phyloP scores from a whole-genome alignment of 2,113 vertebrate genomes.

The Nansenia antarctica region DNA sequence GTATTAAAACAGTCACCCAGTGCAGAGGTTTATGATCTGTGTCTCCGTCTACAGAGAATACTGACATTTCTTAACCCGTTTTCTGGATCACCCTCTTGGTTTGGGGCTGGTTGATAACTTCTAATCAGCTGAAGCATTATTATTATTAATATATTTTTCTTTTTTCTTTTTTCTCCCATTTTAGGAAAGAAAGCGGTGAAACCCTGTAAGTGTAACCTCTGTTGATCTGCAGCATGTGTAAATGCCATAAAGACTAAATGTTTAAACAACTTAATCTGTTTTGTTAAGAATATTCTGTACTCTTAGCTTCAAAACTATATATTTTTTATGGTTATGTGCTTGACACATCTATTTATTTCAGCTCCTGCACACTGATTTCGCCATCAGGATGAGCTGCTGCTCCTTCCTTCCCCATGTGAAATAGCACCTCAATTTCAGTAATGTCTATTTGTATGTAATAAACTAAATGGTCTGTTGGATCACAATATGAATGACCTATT shows the following conservation, averaged over 20 bases:
- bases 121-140: too few relatives aligned
- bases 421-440: constrained; percentile 42
- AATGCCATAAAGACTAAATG: background rate
- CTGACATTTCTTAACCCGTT: too few relatives aligned
- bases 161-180: constrained; percentile 13
- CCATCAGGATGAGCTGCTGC: constrained; percentile 27
- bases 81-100: too few relatives aligned
- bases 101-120: too few relatives aligned
- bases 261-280: background rate
- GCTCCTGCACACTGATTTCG: constrained; percentile 67
- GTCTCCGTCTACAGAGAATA: too few relatives aligned
- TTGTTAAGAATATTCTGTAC: too few relatives aligned
- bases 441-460: constrained; percentile 70
- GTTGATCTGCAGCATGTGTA: background rate
- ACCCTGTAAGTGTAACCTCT: constrained; percentile 66
- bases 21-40: too few relatives aligned
- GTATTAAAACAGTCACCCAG: too few relatives aligned
- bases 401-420: constrained; percentile 48
- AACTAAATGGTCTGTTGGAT: constrained; percentile 61
- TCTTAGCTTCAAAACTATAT: too few relatives aligned
- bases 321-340: background rate
- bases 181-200: constrained; percentile 72
- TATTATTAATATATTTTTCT: background rate
- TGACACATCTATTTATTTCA: constrained; percentile 31
- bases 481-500: constrained; percentile 7